phyloP scores from a whole-genome alignment of 2,888 invertebrate genomes.

The Heliconius sara region DNA sequence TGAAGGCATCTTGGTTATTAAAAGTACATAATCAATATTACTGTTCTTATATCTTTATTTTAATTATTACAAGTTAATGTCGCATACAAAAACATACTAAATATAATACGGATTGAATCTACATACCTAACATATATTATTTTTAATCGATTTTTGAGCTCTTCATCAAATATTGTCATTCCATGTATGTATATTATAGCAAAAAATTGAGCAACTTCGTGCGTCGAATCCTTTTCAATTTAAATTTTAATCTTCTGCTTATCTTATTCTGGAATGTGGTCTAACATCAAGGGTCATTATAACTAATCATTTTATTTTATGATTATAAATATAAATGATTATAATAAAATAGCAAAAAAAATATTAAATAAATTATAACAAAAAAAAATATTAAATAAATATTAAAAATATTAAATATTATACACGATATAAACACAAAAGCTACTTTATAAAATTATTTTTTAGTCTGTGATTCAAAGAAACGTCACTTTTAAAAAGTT shows the following conservation, averaged over 20 bases:
- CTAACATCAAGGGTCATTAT: neutral
- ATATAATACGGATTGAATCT: neutral
- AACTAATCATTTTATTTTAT: conserved; percentile 1
- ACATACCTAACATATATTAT: neutral
- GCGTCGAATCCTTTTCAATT: neutral
- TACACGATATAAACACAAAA: neutral
- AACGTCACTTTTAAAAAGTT: neutral
- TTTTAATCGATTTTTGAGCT: neutral
- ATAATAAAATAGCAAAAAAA: neutral
- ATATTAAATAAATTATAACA: too few species aligned
- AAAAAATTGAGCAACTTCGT: conserved; percentile 6
- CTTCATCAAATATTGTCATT: conserved; percentile 7
- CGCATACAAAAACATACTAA: neutral
- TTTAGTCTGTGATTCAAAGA: neutral
- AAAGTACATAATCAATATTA: neutral
- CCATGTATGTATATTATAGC: neutral
- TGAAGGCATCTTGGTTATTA: neutral
- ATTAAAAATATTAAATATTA: neutral
- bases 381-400: too few species aligned
- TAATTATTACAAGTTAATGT: neutral
- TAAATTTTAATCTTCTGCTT: conserved; percentile 1
- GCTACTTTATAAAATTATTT: neutral
- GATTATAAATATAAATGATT: too few species aligned
- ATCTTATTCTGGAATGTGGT: conserved; percentile 1
- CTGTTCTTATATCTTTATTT: neutral